Base-by-base conservation (phyloP, 2,888 invertebrate species). In the Rhingia rostrata region DNA sequence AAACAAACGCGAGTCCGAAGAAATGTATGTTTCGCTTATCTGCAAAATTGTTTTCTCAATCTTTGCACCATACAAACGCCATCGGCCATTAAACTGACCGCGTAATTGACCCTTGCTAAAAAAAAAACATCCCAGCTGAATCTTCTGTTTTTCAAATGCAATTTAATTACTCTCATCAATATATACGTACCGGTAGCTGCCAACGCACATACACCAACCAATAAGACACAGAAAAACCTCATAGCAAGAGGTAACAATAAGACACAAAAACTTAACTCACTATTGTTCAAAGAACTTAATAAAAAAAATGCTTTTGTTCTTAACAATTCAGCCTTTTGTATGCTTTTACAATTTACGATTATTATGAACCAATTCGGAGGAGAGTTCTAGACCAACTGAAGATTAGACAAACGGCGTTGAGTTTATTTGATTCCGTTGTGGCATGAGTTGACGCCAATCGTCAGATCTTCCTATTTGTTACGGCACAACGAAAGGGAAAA, bases 351-450 rank as follows among this genome's bases (percentile, higher is more conserved):
- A 12, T 14, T 79, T 60, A 45, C 61, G 39, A n/a, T 43, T 4
- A 37, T 35, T 51, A 12, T n/a, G 37, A 63, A 63, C 67, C 73
- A 53, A 45, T 63, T 64, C 67, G 63, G 67, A 51, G 53, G 67
- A 83, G 67, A 69, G 73, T 73, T 83, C 30, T 33, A 69, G 63
- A 79, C 51, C 73, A 69, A 83, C 83, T 83, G 58, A 66, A 53
- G 9, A 14, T 54, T 53, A 37, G 45, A 45, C 9, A 32, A 43
- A 12, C 22, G 14, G 22, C 14, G 66, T 60, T 12, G 54, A 45
- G 61, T 32, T 43, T 70, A 75, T 60, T 64, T 70, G 35, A 41
- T 37, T 54, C 54, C 12, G 60, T 12, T 14, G 22, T 73, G 47
- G 47, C 6, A 64, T 41, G 6, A 22, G 41, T 35, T 56, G 30